Base-by-base conservation (phyloP, 2,888 invertebrate species). In the Eremobia ochroleuca region DNA sequence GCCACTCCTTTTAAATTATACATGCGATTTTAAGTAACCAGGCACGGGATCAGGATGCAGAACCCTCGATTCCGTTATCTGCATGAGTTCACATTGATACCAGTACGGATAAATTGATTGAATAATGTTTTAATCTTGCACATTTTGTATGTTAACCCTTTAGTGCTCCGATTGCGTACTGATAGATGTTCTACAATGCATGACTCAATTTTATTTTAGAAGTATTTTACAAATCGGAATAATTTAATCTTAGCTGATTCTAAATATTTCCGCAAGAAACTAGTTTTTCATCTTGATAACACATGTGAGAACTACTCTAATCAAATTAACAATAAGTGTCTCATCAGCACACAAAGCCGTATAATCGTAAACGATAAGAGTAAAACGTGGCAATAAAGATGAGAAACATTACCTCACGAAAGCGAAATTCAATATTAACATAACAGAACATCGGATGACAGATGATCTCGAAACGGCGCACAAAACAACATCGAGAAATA, bases 1-100 rank as follows among this genome's bases (percentile, higher is more conserved):
- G 86, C 78, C 88, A 84, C 87, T 91, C 91, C 92, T 93, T 91
- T 93, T 93, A 94, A 94, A 94, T 94, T 94, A 94, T 93, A 95
- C 93, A 94, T 93, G 94, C 91, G 90, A 92, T 94, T 94, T 94
- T 93, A 94, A 94, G 94, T 93, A 93, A 92, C 93, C 90, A 91
- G 85, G 83, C 88, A 85, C 85, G 88, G 91, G 90, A 90, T 91
- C 90, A 89, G 83, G 82, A 85, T 87, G 83, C 78, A 73, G 85
- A 79, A 86, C 92, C 90, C 92, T 91, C 89, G 80, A 89, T 92
- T 92, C 82, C 90, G 90, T 91, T 94, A 94, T 94, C 93, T 92
- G 90, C 91, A 91, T 92, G 92, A 93, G 93, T 94, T 91, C 87
- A 82, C 87, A 84, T 83, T 89, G 90, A 93, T 93, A 94, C 91